Base-by-base conservation (phyloP, 2,888 invertebrate genomes). In the Elmis aenea region DNA sequence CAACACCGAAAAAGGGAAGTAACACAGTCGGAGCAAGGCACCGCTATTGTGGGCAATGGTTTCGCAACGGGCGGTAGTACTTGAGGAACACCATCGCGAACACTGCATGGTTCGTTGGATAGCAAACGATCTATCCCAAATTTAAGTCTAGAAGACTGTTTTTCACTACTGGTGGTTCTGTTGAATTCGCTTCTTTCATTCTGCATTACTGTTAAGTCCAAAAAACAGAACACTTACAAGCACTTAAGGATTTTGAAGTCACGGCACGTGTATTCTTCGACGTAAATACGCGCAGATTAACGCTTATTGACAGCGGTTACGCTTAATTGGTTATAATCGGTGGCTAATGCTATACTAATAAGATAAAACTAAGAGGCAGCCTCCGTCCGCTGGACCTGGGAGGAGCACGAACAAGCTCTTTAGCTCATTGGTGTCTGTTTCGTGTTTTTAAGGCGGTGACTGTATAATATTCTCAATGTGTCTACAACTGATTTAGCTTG, bases 51-150 rank as follows among this genome's bases (percentile, higher is more conserved):
- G 44, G 56, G 67, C 54, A 57, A 46, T 2, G 62, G 60, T 50
- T 64, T 62, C 9, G 57, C 45, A 14, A 57, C 34, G 11, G 26
- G 26, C 5, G 30, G 42, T 4, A 31, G 37, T 6, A 33, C 25
- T 25, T 35, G 32, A 2, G 42, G 16, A 9, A 9, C 9, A n/a
- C 35, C 31, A 9, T 28, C 28, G 1, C 22, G 13, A 24, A 13
- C 13, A 16, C 16, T 28, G 9, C 20, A 24, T 2, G 47, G 54
- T 13, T 74, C 74, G 36, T 67, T 71, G 8, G 79, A 76, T 35
- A 84, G 61, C 48, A 84, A 77, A 55, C 80, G 73, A 55, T 84
- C 83, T 44, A 84, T 78, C 54, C 84, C 82, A 58, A 84, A 84
- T 69, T 82, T 83, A 46, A 80, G 62, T 53, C 73, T 72, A 46